Evolutionary conservation across 2,888 invertebrate genomes (phyloP), one percentile per base, ranked within the genome.

Genomic region (Lypha dubia): DNA sequence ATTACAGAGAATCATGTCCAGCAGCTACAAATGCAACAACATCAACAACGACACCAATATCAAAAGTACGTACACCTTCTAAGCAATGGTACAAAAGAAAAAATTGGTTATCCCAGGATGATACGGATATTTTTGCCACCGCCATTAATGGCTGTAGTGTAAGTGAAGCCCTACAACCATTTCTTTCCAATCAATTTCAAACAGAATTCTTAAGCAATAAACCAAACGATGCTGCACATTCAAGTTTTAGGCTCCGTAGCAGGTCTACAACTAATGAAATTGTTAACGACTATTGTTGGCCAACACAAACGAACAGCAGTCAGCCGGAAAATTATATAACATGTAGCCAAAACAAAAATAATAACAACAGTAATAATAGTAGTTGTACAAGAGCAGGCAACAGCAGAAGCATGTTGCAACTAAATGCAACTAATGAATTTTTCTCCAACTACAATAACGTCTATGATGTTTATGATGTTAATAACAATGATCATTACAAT

Each of bases 291-390:
- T 46, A 63, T 67, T 60, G 44, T 71, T 41, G 65, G 53, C 49
- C 68, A 76, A 24, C 38, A 73, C 58, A 73, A 83, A 58, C 73
- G 28, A 68, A 68, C 22, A 73, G 53, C 76, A 58, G 46, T 56
- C 60, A 32, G 53, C 38, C 74, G 62, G 81, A 84, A 81, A 86
- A 86, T 83, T 77, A 75, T 81, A 81, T 81, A 74, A 86, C 65
- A 17, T 62, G 13, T 22, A 76, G 60, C 56, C n/a, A n/a, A n/a
- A 67, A 51, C 46, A 74, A 63, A 46, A 65, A 44, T 35, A 65
- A 49, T 51, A 73, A 67, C 32, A 58, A 41, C 24, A 58, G 28
- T 13, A 73, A 60, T 41, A 51, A 44, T 22, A 4, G 20, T 6
- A 44, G 13, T 53, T 44, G 22, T 32, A 15, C 17, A 13, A 68